A percentile compares a stretch with the other conserved stretches of the same genome.
Evolutionary conservation across 2,888 invertebrate genomes (phyloP).

Genomic region (Arctia plantaginis): DNA sequence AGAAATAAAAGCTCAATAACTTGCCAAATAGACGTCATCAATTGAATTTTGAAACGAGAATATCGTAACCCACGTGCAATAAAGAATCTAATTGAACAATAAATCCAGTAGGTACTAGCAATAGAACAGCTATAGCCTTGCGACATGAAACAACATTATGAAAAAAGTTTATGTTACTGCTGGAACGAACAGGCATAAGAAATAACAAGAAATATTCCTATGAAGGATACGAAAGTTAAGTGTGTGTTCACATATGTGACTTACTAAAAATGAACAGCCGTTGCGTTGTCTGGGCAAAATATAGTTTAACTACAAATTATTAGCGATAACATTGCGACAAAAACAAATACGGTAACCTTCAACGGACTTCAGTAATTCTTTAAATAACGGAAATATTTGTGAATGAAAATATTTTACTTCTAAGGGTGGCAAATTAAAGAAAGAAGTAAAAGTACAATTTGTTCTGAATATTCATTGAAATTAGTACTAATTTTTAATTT

Average conservation of each 20-base stretch:
- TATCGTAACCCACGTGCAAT: slow-evolving; percentile 42
- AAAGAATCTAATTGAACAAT: slow-evolving; percentile 48
- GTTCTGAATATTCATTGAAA: too few relatives aligned
- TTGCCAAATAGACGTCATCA: slow-evolving; percentile 37
- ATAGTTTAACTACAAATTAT: not conserved
- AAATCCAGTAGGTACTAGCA: slow-evolving; percentile 31
- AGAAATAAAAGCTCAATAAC: slow-evolving; percentile 25
- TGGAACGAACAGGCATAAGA: slow-evolving; percentile 20
- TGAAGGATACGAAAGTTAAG: slow-evolving; percentile 29
- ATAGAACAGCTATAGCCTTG: slow-evolving; percentile 47
- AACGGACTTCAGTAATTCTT: too few relatives aligned
- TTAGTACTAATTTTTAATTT: too few relatives aligned
- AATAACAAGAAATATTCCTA: slow-evolving; percentile 27
- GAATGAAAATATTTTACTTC: too few relatives aligned
- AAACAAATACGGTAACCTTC: too few relatives aligned
- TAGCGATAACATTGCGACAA: not conserved
- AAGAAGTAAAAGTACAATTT: too few relatives aligned
- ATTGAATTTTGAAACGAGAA: slow-evolving; percentile 49
- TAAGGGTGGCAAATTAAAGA: too few relatives aligned
- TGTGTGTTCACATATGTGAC: slow-evolving; percentile 26
- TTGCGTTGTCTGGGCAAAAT: not conserved
- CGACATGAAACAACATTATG: slow-evolving; percentile 45
- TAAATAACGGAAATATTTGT: too few relatives aligned
- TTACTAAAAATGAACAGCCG: slow-evolving; percentile 33
- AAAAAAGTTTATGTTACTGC: slow-evolving; percentile 46